Conservation (phyloP, 2,797 vertebrate genomes). For the Bovichtus diacanthus region DNA sequence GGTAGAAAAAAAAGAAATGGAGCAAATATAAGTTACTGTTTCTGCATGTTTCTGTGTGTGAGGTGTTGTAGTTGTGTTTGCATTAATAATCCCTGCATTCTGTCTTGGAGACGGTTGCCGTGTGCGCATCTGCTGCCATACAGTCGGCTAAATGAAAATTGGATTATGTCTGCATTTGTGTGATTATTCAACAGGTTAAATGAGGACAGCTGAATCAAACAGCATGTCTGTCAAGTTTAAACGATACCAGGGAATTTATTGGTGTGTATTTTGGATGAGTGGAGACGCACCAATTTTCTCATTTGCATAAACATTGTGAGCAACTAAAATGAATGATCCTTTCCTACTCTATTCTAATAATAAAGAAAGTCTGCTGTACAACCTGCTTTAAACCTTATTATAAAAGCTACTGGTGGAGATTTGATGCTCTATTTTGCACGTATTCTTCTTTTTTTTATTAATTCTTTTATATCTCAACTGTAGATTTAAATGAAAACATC, state of each 20-base stretch:
- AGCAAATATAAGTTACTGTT: neutral
- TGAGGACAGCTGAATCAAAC: slow-evolving; percentile 18
- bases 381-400: neutral
- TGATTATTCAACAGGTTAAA: slow-evolving; percentile 34
- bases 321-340: neutral
- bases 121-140: neutral
- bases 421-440: too few species aligned
- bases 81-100: slow-evolving; percentile 7
- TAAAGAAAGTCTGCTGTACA: neutral
- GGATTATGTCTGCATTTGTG: slow-evolving; percentile 24
- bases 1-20: neutral
- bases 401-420: neutral
- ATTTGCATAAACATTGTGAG: neutral
- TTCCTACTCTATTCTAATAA: neutral
- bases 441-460: too few species aligned
- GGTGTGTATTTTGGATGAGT: neutral
- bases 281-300: neutral
- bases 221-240: neutral
- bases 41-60: neutral
- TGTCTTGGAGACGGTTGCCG: slow-evolving; percentile 1
- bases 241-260: neutral
- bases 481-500: too few species aligned
- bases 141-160: slow-evolving; percentile 3
- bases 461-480: too few species aligned
- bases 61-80: neutral